Conservation (phyloP, 2,113 vertebrate species). For the Ascaphus truei region DNA sequence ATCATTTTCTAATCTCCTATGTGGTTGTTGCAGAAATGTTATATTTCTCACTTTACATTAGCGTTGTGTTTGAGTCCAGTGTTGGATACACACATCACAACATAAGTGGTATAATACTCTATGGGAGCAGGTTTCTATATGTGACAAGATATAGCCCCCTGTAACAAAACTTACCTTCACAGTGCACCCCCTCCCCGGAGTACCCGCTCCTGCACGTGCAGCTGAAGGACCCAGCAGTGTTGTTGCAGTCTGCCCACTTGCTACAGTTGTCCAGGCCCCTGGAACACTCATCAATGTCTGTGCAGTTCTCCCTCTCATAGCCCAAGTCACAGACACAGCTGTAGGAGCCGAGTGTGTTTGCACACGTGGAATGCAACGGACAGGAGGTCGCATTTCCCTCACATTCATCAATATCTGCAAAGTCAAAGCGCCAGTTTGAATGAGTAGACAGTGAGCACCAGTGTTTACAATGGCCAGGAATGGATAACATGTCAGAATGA, state of each 20-base stretch:
- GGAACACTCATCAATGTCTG: not conserved
- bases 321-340: not conserved
- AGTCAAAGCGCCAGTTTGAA: no score
- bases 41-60: no score
- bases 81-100: no score
- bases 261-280: not conserved
- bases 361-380: not conserved
- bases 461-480: no score
- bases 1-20: no score
- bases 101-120: no score
- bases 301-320: not conserved
- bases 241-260: not conserved
- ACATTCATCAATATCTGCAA: slow-evolving; percentile 10
- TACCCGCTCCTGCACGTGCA: not conserved
- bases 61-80: no score
- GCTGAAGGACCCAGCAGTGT: not conserved
- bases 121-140: no score
- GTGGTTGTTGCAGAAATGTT: no score
- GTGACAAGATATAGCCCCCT: no score
- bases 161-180: not conserved
- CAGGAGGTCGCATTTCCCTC: not conserved
- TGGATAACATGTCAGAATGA: no score
- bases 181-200: slow-evolving; percentile 83
- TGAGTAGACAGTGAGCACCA: no score
- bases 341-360: not conserved